Evolutionary conservation across 2,797 vertebrate genomes (phyloP).

Genomic region (Sternotherus odoratus): DNA sequence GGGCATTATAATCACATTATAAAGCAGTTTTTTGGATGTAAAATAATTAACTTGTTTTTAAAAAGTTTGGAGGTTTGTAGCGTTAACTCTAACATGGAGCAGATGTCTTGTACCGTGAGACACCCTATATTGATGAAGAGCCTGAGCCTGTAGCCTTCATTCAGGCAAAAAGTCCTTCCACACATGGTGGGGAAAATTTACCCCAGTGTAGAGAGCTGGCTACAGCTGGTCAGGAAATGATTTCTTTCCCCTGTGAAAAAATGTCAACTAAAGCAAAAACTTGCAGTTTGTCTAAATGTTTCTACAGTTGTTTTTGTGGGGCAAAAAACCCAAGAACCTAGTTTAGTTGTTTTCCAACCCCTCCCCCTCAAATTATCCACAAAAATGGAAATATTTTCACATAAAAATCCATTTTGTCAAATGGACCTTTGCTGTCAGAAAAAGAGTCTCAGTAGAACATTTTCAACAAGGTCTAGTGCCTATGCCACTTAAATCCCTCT

Average conservation of each 20-base stretch:
- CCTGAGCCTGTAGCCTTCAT: background rate
- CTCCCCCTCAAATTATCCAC: background rate
- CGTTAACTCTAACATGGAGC: slow-evolving; percentile 27
- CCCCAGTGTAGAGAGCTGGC: background rate
- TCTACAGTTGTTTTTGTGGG: background rate
- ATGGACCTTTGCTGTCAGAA: background rate
- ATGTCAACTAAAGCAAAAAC: background rate
- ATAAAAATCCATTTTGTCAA: background rate
- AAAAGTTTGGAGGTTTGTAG: slow-evolving; percentile 50
- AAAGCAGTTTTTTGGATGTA: slow-evolving; percentile 55
- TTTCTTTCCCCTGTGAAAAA: background rate
- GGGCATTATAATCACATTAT: slow-evolving; percentile 35
- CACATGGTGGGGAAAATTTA: background rate
- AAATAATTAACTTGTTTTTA: slow-evolving; percentile 59
- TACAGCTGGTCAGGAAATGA: background rate
- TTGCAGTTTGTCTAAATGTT: background rate
- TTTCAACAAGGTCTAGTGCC: background rate
- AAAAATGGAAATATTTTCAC: background rate
- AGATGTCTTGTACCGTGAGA: background rate
- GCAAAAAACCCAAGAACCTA: background rate
- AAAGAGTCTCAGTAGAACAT: background rate
- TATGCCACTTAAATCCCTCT: background rate
- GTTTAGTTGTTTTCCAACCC: background rate
- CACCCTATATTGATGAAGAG: background rate
- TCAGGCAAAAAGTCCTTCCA: background rate